Evolutionary conservation across 1,140 invertebrate genomes (phyloP), one percentile per base, ranked within the genome.

Genomic region (Bombus haemorrhoidalis): DNA sequence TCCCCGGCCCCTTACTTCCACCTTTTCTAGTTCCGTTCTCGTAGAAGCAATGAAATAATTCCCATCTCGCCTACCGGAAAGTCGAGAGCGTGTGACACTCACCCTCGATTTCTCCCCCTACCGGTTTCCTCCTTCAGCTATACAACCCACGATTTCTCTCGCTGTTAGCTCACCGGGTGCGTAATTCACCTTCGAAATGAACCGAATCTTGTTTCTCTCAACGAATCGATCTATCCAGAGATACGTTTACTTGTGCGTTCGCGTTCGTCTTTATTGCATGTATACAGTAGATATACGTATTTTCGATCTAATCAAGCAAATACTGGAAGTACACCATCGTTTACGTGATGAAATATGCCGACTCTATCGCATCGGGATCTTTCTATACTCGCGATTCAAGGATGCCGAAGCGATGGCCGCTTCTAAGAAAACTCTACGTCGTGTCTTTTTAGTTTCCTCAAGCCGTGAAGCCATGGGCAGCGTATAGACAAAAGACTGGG

Each of bases 31-130:
- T 83, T 83, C 81, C 74, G 39, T 39, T 41, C 83, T 83, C 81
- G 32, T n/a, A 28, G 28, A 76, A 28, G 85, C 85, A 79, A 86
- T 84, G 85, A 86, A 84, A 84, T 86, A 86, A 86, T 86, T 86
- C 85, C 68, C 43, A 25, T 59, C 59, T 74, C 74, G 81, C 39
- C 64, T 37, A 76, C 62, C 66, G 68, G 81, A 74, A 83, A 78
- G 85, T 76, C 64, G 72, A 74, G 72, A 69, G 80, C 73, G 53
- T 72, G 80, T 59, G 47, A 81, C 85, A 43, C 64, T 81, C 76
- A 47, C 39, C 37, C 80, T 62, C 62, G 76, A 80, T 62, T 47
- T 66, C 62, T 66, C 34, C 13, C 34, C 69, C n/a, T 3, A 13
- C 78, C 4, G 3, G 4, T 3, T 22, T 43, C 22, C 9, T n/a